Evolutionary conservation across 2,888 invertebrate species (phyloP), one percentile per base, ranked within the genome.

Genomic region (Andricus quercusramuli): DNA sequence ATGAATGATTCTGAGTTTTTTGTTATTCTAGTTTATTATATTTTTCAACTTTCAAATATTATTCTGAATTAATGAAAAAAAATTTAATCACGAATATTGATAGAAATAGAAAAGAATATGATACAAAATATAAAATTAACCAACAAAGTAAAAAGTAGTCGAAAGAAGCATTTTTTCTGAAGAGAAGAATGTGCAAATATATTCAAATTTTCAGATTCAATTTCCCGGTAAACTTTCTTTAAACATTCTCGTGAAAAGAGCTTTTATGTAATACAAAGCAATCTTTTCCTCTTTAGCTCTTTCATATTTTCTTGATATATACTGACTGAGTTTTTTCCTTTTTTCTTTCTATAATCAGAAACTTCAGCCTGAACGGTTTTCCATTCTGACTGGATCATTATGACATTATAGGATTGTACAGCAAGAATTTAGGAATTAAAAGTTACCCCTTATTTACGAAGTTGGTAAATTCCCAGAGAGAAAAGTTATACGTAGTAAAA

Each of bases 261-360:
- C 8, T n/a, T 56, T 20, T 0, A 56, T 20, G 9, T n/a, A n/a
- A n/a, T n/a, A n/a, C 2, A 56, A n/a, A 9, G 56, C 0, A 56
- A 56, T 56, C n/a, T 56, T n/a, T 56, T 56, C 2, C 56, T 56
- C n/a, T 9, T 56, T 20, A 56, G n/a, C 56, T 56, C 56, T 56
- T n/a, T n/a, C 20, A 37, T 41, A 41, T 41, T 41, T 41, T 37
- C 41, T 67, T 67, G 1, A 11, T 67, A 6, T 67, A 2, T 67
- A 67, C 67, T 67, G 67, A n/a, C 1, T 37, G 37, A 37, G 32
- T 20, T 66, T 66, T 66, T 41, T 41, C 22, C n/a, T 67, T 41
- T 41, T 22, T 67, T 41, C 15, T 13, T 41, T 41, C 22, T 13
- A 41, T 67, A 67, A 67, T 41, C 41, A 41, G 22, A 67, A 67